phyloP scores from a whole-genome alignment of 2,888 invertebrate genomes.

The Idaea straminata region DNA sequence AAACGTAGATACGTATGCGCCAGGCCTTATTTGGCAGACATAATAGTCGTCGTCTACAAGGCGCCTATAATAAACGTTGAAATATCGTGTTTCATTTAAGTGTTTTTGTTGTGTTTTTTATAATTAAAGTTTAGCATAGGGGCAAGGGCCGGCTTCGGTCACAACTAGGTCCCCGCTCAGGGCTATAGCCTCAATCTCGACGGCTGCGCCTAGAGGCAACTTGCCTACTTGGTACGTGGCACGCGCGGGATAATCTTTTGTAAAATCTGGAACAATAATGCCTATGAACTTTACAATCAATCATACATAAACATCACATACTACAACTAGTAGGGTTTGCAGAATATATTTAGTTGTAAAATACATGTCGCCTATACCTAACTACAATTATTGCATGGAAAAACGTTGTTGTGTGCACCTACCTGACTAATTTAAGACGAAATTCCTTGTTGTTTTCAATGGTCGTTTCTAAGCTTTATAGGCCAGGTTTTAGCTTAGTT shows the following conservation, averaged over 20 bases:
- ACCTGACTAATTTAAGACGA: no score
- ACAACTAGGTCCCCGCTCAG: slow-evolving; percentile 83
- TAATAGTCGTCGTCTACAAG: not conserved
- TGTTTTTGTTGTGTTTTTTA: not conserved
- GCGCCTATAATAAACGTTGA: slow-evolving; percentile 8
- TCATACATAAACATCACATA: not conserved
- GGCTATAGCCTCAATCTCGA: slow-evolving; percentile 94
- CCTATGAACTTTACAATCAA: not conserved
- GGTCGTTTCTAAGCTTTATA: no score
- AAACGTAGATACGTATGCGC: no score
- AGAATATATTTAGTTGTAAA: not conserved
- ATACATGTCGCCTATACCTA: not conserved
- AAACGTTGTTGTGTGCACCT: no score
- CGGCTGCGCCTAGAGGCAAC: slow-evolving; percentile 86
- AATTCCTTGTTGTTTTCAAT: no score
- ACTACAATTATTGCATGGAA: no score
- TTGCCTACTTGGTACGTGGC: slow-evolving; percentile 91
- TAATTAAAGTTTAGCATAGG: slow-evolving; percentile 41
- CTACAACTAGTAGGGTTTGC: not conserved
- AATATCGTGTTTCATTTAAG: not conserved
- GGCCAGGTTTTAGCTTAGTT: no score
- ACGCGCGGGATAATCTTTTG: slow-evolving; percentile 88
- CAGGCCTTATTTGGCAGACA: no score
- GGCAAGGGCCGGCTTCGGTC: slow-evolving; percentile 62
- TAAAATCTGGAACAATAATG: slow-evolving; percentile 83